Base-by-base conservation (phyloP, 1,140 invertebrate genomes). In the Solenopsis invicta region DNA sequence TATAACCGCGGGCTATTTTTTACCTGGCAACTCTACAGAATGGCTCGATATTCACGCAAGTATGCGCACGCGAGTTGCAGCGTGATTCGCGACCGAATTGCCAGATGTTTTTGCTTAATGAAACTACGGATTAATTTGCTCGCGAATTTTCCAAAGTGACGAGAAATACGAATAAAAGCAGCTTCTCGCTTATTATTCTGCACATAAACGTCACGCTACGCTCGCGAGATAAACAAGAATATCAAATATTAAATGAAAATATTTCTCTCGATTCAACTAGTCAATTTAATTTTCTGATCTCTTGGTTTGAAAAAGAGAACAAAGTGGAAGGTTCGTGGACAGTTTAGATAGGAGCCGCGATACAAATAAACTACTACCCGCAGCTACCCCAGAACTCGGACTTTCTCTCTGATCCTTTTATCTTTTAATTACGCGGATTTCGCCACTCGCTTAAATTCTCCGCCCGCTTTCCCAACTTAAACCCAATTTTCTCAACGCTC, bases 391-490 rank as follows among this genome's bases (percentile, higher is more conserved):
- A 62, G 80, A 74, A 45, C 54, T 62, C 56, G 4, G 41, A 74
- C 45, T 41, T 37, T 50, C n/a, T 48, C 45, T 18, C 67, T 74
- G 67, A 84, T 48, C 80, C 69, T 50, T 84, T 84, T 84, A 84
- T 84, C 69, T 84, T 84, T 84, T 84, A 84, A 84, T 84, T 75
- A 61, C 69, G 80, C 54, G 54, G 80, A 84, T 84, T 84, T 75
- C 41, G 80, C 69, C 56, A 74, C 52, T 24, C 21, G 80, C 41
- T 69, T 84, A 75, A 71, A 84, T 84, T 84, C 48, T 37, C 69
- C 24, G 9, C 54, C 9, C 62, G 62, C 62, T 13, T 50, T 50
- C 37, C 69, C n/a, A 41, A 48, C 69, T 50, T 71, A 12, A 84
- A 62, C 5, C 69, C 69, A 74, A 61, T 74, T 84, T 62, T 61